Base-by-base conservation (phyloP, 2,113 vertebrate species). In the Hippolais icterina region DNA sequence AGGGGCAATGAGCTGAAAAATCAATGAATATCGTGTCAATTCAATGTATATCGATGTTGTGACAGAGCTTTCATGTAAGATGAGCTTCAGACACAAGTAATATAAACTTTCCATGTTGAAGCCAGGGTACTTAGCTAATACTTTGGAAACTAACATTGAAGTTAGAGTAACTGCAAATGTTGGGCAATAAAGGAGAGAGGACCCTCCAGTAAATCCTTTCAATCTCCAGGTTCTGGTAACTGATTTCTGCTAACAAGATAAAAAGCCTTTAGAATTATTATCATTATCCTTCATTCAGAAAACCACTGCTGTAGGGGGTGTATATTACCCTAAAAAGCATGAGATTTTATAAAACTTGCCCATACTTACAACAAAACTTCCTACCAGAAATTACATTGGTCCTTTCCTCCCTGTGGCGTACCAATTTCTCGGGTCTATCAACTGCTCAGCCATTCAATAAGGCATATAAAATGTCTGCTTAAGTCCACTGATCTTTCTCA, bases 391-490 rank as follows among this genome's bases (percentile, higher is more conserved):
- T 93, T 80, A 52, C 61, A 89, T 83, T 78, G 35, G 64, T 83
- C 68, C 56, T 77, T 93, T 94, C 39, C 47, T 92, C 76, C 68
- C 89, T 39, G 23, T 72, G 66, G 82, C 85, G 90, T 46, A 59
- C 46, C 92, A 94, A 14, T 94, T 96, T 91, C 70, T 92, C 49
- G 83, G 76, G 66, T 80, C 94, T 88, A 92, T 94, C 71, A 92
- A 59, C 60, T 54, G 47, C 71, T 92, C 59, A 92, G 71, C 35
- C 39, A 75, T 47, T 92, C 68, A 10, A 2, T 74, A 83, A 90
- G 44, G 69, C 83, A 92, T 89, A 94, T 92, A 92, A 95, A 94
- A 94, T 70, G 49, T 63, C 80, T 91, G 47, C 52, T 71, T n/a
- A 74, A 31, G 77, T 74, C 72, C 4, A 3, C 80, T 79, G 76